These are phyloP conservation scores for Neodiprion lecontei DNA, from an alignment of 1,140 invertebrate species.

Conservation along the genomic window DNA sequence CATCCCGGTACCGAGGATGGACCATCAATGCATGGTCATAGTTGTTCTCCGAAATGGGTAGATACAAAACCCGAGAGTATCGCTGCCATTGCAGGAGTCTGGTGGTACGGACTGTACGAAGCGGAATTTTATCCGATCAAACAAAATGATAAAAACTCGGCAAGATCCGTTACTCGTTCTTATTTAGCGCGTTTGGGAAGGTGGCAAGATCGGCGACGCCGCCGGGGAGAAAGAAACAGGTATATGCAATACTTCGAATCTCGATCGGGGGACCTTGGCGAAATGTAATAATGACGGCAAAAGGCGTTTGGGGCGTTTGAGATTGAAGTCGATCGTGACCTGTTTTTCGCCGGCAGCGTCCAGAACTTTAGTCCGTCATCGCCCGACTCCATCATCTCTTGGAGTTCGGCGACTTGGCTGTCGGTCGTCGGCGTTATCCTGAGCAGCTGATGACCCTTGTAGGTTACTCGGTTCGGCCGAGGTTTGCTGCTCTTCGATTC, in stretches of 20 bases:
- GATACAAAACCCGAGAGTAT: too few relatives aligned
- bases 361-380: constrained; percentile 64
- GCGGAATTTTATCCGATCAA: not conserved
- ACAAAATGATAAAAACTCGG: not conserved
- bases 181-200: not conserved
- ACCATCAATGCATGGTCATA: too few relatives aligned
- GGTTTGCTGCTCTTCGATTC: constrained; percentile 44
- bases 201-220: too few relatives aligned
- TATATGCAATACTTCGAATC: too few relatives aligned
- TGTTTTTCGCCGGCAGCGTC: constrained; percentile 56
- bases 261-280: too few relatives aligned
- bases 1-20: too few relatives aligned
- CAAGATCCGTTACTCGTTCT: constrained; percentile 1
- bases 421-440: constrained; percentile 45
- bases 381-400: constrained; percentile 48
- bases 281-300: too few relatives aligned
- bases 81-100: too few relatives aligned
- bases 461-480: constrained; percentile 40
- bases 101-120: too few relatives aligned
- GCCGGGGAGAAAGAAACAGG: too few relatives aligned
- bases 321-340: constrained; percentile 26
- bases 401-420: constrained; percentile 44
- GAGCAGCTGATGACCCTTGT: constrained; percentile 54
- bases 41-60: too few relatives aligned
- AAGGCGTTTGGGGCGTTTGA: too few relatives aligned